Base-by-base conservation (phyloP, 2,888 invertebrate species). In the Flabesymbios commensalis region DNA sequence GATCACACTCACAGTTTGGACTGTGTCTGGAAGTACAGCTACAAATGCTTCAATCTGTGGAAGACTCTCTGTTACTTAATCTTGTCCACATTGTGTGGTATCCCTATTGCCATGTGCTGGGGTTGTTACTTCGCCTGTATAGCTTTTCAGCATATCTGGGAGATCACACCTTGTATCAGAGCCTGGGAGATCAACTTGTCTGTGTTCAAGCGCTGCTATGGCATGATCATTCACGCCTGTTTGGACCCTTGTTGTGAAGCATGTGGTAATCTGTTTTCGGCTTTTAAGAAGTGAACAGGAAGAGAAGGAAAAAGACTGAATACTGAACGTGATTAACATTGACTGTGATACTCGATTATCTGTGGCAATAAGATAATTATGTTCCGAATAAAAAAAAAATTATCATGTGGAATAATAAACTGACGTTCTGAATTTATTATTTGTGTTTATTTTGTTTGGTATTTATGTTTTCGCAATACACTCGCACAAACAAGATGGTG, bases 21-120 rank as follows among this genome's bases (percentile, higher is more conserved):
- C 79, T 89, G 88, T 81, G 87, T 87, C 64, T 90, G 88, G 89
- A 84, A 87, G n/a, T 82, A 88, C 45, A 88, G 88, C 74, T 84
- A 86, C 70, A 83, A 85, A 54, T 88, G 89, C 78, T 90, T 89
- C 82, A 85, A 86, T 45, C 82, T 87, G 69, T 86, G 89, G 17
- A 85, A 88, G 68, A 86, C 87, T 77, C 87, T 86, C 77, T 89
- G 89, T 79, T 90, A 90, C 84, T 86, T 87, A 3, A 78, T 88
- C 52, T 84, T 89, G 41, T 86, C 88, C 1, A 87, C 89, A 55
- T 72, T 90, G 26, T 83, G 88, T 2, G 89, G 89, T 0, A 89
- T 90, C 3, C 83, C 89, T 24, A 84, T 87, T 57, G 89, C 89
- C 1, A 83, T 89, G 63, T 81, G 86, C 67, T 84, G 89, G 24